Base-by-base conservation (phyloP, 2,888 invertebrate genomes). In the Rhingia rostrata region DNA sequence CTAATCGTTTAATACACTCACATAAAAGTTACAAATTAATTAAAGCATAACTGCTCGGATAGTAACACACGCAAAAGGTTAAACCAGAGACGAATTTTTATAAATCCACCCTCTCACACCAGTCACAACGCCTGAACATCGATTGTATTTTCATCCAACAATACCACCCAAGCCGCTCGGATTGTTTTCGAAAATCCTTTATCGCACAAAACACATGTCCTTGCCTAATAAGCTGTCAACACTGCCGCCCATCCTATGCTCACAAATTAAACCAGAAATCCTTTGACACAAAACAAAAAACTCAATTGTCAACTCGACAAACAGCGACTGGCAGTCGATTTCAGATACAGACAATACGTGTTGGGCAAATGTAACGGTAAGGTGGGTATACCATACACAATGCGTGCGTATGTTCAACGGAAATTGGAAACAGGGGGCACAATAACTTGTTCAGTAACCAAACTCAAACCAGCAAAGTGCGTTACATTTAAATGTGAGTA, bases 191-290 rank as follows among this genome's bases (percentile, higher is more conserved):
- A 51, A 58, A 58, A 64, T 72, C 72, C 60, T 78, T 70, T 70
- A 61, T 83, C 67, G 32, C 10, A 51, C 33, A 37, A 56, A 83
- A 67, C 78, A 83, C 66, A 83, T 78, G 82, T 78, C 72, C 41
- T 61, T 61, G 66, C 67, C 82, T 78, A 83, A 78, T 83, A 78
- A 78, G 72, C 82, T 83, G 82, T 83, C 82, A 83, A 73, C 82
- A 49, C 56, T 67, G 61, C 66, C 60, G 82, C 72, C 72, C 78
- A 66, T 72, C 66, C 72, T 60, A 30, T 73, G 61, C 66, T 66
- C 41, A 61, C 43, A 67, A 67, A 73, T 66, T 77, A 66, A 78
- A 72, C 77, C 78, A 82, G 47, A 81, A 77, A 78, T 66, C 77
- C 77, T 60, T 66, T 66, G 47, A 82, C 81, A 64, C 60, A 58